Evolutionary conservation across 1,140 invertebrate species (phyloP).

Genomic region (Lamellibrachia luymesi): DNA sequence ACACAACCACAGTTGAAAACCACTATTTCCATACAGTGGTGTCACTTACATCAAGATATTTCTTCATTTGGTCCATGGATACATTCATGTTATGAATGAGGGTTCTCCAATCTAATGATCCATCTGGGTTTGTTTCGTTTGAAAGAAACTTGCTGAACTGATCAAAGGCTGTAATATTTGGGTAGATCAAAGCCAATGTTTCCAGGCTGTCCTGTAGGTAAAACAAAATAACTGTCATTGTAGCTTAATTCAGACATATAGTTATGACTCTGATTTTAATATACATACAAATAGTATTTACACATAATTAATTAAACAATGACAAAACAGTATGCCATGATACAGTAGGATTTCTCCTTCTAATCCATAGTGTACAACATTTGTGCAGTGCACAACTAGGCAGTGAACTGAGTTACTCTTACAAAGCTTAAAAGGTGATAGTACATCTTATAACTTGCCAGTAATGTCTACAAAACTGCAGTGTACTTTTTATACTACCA

Average conservation of each 20-base stretch:
- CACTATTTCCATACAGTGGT: not conserved
- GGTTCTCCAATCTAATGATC: constrained; percentile 31
- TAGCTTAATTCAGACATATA: not conserved
- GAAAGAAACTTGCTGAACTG: constrained; percentile 25
- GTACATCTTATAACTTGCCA: not conserved
- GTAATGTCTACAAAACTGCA: not conserved
- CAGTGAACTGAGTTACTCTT: not conserved
- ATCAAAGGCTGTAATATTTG: constrained; percentile 8
- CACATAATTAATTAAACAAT: too few relatives aligned
- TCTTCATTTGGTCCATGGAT: constrained; percentile 74
- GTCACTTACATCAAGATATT: constrained; percentile 60
- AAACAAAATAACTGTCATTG: constrained; percentile 10
- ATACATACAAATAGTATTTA: too few relatives aligned
- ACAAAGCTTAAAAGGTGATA: not conserved
- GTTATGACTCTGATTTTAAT: not conserved
- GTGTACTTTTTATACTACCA: not conserved
- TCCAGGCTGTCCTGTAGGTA: constrained; percentile 12
- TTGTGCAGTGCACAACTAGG: not conserved
- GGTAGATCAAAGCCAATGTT: not conserved
- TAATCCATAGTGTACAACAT: not conserved
- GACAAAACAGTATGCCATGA: too few relatives aligned
- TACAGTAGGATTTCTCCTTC: too few relatives aligned
- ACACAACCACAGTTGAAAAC: not conserved
- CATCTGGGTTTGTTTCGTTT: constrained; percentile 3
- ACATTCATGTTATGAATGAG: constrained; percentile 31